Evolutionary conservation across 64 coral and sea anemone species (phyloP), one percentile per base, ranked within the genome.

Genomic region (Actinia equina): DNA sequence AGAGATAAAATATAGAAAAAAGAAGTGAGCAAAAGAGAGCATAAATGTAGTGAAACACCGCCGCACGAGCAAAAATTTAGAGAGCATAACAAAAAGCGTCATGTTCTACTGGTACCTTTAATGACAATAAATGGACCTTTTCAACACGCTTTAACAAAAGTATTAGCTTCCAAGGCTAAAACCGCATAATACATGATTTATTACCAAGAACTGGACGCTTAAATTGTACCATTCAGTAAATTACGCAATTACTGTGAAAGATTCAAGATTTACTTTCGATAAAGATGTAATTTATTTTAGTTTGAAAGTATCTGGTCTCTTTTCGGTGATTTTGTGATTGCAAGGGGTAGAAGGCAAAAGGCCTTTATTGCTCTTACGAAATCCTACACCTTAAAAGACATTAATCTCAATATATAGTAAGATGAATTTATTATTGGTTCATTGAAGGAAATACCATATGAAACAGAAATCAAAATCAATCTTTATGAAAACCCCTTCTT

Each of bases 391-490:
- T 14, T 11, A 37, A 37, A 25, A 30, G 69, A 74, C 42, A 74
- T 41, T 12, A 74, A 74, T 41, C 27, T 74, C 41, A 26, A 41
- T 74, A 41, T 10, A 30, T 74, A 74, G 69, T 37, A n/a, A n/a
- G n/a, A 74, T 74, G 69, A 74, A 74, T 30, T 74, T 26, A 74
- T 27, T 74, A 74, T 74, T 74, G n/a, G 13, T 74, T 18, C 69
- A 74, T 74, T 30, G 7, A 81, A 52, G 12, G 78, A 81, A 81
- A 81, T 22, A 18, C 78, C 14, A 81, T 81, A 81, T 17, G 44
- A 81, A 81, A 81, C 78, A 44, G 78, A 81, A 81, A 81, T 81
- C 78, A 49, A 81, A 49, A 44, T 49, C 23, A 17, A 17, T 49
- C 42, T 44, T 44, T 81, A 81, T 46, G 17, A 52, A 45, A 22